Base-by-base conservation (phyloP, 1,140 invertebrate genomes). In the Drosophila paulistorum region DNA sequence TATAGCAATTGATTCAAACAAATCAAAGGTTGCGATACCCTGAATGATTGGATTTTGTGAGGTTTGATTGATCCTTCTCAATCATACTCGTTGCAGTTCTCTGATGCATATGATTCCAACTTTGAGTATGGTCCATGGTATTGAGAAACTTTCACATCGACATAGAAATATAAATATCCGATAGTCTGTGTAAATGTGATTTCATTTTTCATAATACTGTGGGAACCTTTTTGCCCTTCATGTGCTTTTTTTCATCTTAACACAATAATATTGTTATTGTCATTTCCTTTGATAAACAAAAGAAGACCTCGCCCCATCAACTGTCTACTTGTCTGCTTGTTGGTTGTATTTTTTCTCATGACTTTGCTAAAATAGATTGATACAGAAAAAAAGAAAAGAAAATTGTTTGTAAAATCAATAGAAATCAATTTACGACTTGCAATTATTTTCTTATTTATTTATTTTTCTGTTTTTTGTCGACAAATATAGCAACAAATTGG, bases 341-440 rank as follows among this genome's bases (percentile, higher is more conserved):
- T 37, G 58, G 17, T 35, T 35, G n/a, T 63, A 59, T 74, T 58
- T 54, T 64, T 69, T 61, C 73, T 61, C 74, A 68, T 75, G 71
- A 68, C 71, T 54, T 59, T 74, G 57, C 45, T 20, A 37, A 62
- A 69, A 54, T 69, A 54, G 60, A 74, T 74, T 71, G 71, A 74
- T 77, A 59, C 33, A 37, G 39, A 59, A 59, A 39, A 35, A 59
- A 39, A 10, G 33, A 30, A 39, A 61, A 3, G 66, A 58, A 17
- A 7, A 14, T 48, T 51, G 20, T 51, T 65, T 61, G 51, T 59
- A 62, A 66, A 76, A 86, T 79, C 78, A 70, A 75, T 86, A 69
- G 74, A 74, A 60, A 61, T 71, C 67, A 87, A 82, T 82, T 86
- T 58, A 65, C 83, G 77, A 68, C 71, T 69, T 62, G 73, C 79